Evolutionary conservation across 37 sponge, comb jelly and placozoan species (phyloP).

Genomic region (Axinella damicornis): DNA sequence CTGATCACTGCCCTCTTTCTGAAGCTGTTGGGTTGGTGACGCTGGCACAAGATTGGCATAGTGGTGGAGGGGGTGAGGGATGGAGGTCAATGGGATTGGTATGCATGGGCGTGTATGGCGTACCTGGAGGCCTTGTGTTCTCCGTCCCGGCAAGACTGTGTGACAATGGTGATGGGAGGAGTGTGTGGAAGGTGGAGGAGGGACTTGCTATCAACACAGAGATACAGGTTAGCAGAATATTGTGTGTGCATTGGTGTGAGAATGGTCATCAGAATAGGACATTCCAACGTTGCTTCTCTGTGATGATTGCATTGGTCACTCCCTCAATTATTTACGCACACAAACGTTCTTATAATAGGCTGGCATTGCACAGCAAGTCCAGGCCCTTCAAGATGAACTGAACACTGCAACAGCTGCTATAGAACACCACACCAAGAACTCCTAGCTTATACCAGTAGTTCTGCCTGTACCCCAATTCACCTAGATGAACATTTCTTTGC

Average conservation of each 20-base stretch:
- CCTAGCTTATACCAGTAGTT: too few relatives aligned
- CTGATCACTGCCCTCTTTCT: neutral
- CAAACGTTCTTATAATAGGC: too few relatives aligned
- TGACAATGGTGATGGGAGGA: conserved; percentile 7
- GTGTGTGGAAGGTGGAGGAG: conserved; percentile 9
- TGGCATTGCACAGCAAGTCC: conserved; percentile 12
- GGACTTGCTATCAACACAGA: neutral
- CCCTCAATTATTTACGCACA: neutral
- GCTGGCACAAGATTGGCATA: conserved; percentile 29
- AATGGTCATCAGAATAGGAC: too few relatives aligned
- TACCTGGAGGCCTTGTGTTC: conserved; percentile 35
- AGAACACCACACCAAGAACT: too few relatives aligned
- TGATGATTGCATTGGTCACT: neutral
- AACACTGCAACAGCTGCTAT: neutral
- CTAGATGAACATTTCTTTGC: too few relatives aligned
- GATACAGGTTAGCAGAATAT: conserved; percentile 18
- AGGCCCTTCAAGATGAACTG: conserved; percentile 3
- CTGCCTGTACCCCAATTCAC: too few relatives aligned
- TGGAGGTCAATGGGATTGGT: conserved; percentile 60
- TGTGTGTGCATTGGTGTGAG: too few relatives aligned
- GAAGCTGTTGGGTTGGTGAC: conserved; percentile 44
- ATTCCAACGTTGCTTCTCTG: too few relatives aligned
- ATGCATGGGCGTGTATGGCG: neutral
- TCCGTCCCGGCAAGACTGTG: conserved; percentile 30
- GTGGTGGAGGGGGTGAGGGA: conserved; percentile 4